Percentiles rank a stretch among this genome's conserved stretches.
phyloP scores from a whole-genome alignment of 30 jellyfish, hydroid and myxozoan genomes.

The Euphysa ruthae region DNA sequence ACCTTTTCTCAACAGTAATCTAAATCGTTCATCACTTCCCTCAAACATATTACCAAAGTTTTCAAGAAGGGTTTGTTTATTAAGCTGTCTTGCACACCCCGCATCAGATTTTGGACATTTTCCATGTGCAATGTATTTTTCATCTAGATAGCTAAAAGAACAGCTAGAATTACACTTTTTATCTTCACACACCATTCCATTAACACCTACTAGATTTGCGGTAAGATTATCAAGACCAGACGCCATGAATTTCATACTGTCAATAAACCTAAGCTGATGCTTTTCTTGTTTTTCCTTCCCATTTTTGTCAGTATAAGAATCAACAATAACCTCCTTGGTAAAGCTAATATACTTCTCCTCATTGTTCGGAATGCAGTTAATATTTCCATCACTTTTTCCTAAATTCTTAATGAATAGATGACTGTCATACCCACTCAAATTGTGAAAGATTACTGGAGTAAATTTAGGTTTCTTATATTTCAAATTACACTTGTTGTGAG shows the following conservation, averaged over 20 bases:
- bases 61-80: no score
- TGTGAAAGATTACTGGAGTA: slow-evolving; percentile 26
- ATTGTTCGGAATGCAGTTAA: not conserved
- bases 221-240: not conserved
- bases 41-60: no score
- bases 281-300: not conserved
- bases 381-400: not conserved
- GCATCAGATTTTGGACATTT: no score
- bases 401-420: slow-evolving; percentile 29
- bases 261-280: not conserved
- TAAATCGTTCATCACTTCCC: not conserved
- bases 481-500: slow-evolving; percentile 34
- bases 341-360: slow-evolving; percentile 1
- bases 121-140: no score
- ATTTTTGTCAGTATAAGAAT: not conserved
- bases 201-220: not conserved
- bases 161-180: not conserved
- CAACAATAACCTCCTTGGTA: not conserved
- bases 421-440: slow-evolving; percentile 38
- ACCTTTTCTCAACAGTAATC: slow-evolving; percentile 37
- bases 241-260: not conserved
- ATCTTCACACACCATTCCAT: not conserved
- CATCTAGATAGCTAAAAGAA: no score
- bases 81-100: no score
- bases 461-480: slow-evolving; percentile 6